Evolutionary conservation across 2,797 vertebrate species (phyloP).

Genomic region (Enteromius mattozi): DNA sequence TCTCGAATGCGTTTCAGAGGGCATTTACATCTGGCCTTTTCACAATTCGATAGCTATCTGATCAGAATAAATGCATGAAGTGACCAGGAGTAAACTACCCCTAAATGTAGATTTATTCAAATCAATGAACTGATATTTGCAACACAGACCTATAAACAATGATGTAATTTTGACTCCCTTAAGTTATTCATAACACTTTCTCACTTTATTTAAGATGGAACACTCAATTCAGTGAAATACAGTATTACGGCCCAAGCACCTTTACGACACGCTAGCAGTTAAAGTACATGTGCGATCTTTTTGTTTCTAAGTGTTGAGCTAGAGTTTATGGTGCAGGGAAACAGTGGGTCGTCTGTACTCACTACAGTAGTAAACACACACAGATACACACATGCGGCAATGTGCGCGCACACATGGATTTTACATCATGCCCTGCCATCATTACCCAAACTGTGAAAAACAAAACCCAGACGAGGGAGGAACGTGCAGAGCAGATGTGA

Average conservation of each 20-base stretch:
- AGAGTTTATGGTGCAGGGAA: conserved; percentile 42
- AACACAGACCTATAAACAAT: not conserved
- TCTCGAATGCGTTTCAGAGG: no score
- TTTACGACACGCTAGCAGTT: not conserved
- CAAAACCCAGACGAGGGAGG: conserved; percentile 72
- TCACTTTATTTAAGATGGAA: not conserved
- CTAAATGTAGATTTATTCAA: not conserved
- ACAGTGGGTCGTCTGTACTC: conserved; percentile 42
- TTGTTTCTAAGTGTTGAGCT: conserved; percentile 35
- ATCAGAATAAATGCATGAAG: no score
- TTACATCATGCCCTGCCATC: conserved; percentile 72
- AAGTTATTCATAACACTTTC: not conserved
- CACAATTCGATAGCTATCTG: no score
- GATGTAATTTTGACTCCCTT: not conserved
- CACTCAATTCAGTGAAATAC: not conserved
- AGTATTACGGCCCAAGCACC: not conserved
- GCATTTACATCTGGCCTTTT: no score
- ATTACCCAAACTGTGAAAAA: conserved; percentile 79
- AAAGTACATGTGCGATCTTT: conserved; percentile 14
- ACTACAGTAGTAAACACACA: conserved; percentile 42
- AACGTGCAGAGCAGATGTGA: conserved; percentile 59
- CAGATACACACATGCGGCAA: conserved; percentile 60
- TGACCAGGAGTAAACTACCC: no score
- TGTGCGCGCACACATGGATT: conserved; percentile 64
- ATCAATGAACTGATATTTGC: not conserved